These are phyloP conservation scores for Malthinus seriepunctatus DNA, from an alignment of 2,888 invertebrate genomes.

Conservation along the genomic window DNA sequence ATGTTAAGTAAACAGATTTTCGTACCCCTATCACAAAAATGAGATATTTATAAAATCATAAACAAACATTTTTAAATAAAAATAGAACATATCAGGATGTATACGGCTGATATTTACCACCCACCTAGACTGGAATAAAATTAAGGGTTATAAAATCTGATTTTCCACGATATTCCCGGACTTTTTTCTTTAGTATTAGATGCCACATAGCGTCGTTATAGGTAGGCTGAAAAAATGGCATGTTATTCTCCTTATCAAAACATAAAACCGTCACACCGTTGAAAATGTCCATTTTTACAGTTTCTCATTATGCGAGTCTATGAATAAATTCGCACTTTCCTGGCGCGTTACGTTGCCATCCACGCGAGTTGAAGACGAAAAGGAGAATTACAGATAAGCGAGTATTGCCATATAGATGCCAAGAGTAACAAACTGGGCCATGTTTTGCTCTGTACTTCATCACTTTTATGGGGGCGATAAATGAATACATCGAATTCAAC, in stretches of 20 bases:
- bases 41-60: constrained; percentile 6
- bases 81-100: neutral
- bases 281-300: constrained; percentile 60
- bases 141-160: neutral
- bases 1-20: constrained; percentile 7
- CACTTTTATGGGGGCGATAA: constrained; percentile 49
- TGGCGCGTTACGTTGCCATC: constrained; percentile 49
- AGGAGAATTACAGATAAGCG: constrained; percentile 55
- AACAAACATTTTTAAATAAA: constrained; percentile 5
- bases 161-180: neutral
- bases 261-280: constrained; percentile 56
- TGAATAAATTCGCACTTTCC: constrained; percentile 60
- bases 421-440: constrained; percentile 49
- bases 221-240: constrained; percentile 51
- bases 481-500: constrained; percentile 31
- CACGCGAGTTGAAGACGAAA: constrained; percentile 44
- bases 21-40: neutral
- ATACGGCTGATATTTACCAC: too few relatives aligned
- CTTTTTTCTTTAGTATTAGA: constrained; percentile 8
- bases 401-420: constrained; percentile 36
- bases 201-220: constrained; percentile 28
- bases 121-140: neutral
- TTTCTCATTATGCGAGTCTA: constrained; percentile 60
- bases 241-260: constrained; percentile 58
- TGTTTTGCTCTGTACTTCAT: constrained; percentile 51